These are phyloP conservation scores for Caenorhabditis sp. DNA, from an alignment of 2,888 invertebrate genomes.

Conservation along the genomic window DNA sequence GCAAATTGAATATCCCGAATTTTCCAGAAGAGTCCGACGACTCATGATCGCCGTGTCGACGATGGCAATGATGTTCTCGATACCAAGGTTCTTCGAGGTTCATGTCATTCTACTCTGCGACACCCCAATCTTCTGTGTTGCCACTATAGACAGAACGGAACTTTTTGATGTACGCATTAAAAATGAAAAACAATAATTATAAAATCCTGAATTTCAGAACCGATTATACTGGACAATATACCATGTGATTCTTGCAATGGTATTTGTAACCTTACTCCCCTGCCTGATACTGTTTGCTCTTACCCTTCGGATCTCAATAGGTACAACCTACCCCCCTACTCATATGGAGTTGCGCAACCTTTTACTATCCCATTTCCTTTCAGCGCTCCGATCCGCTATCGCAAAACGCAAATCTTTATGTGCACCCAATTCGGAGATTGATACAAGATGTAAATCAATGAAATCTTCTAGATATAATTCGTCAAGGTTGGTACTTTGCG, in stretches of 20 bases:
- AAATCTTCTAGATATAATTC: constrained; percentile 57
- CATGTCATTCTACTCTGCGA: constrained; percentile 66
- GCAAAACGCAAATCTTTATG: constrained; percentile 73
- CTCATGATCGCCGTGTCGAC: constrained; percentile 79
- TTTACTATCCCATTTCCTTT: constrained; percentile 23
- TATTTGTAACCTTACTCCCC: constrained; percentile 80
- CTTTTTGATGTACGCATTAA: constrained; percentile 68
- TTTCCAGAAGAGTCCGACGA: constrained; percentile 79
- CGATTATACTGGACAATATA: constrained; percentile 79
- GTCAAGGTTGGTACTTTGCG: constrained; percentile 43
- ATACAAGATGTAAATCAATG: constrained; percentile 68
- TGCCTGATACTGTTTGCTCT: constrained; percentile 79
- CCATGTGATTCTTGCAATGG: constrained; percentile 78
- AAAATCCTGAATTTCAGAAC: constrained; percentile 70
- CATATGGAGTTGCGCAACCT: constrained; percentile 24
- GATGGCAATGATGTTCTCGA: constrained; percentile 78
- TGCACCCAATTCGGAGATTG: constrained; percentile 72
- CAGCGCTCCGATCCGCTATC: constrained; percentile 67
- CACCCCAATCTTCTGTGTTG: constrained; percentile 38
- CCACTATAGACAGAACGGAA: constrained; percentile 68
- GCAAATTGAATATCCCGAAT: not conserved
- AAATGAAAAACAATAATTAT: not conserved
- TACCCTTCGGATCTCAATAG: constrained; percentile 72
- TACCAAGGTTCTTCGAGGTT: constrained; percentile 82
- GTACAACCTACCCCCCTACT: constrained; percentile 16